phyloP scores from a whole-genome alignment of 1,140 invertebrate genomes.

The Contarinia nasturtii region DNA sequence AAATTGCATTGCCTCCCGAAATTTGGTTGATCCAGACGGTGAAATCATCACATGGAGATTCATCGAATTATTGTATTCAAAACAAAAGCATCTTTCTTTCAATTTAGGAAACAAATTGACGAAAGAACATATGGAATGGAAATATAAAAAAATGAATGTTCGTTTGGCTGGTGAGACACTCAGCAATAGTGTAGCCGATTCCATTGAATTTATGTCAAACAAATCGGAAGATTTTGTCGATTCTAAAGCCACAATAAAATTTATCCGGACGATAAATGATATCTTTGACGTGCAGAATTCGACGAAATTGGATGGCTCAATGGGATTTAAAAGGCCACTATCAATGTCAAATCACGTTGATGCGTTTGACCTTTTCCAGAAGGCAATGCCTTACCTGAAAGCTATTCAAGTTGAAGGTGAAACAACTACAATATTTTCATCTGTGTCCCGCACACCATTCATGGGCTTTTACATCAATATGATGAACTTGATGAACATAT shows the following conservation, averaged over 20 bases:
- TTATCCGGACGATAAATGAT: no score
- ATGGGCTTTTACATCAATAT: background rate
- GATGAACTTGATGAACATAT: background rate
- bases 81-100: background rate
- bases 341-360: background rate
- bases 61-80: background rate
- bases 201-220: background rate
- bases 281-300: background rate
- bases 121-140: background rate
- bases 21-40: background rate
- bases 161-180: no score
- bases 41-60: background rate
- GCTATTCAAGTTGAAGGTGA: background rate
- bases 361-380: background rate
- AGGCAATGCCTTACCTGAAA: background rate
- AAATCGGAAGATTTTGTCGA: background rate
- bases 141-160: background rate
- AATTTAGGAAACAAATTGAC: background rate
- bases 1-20: background rate
- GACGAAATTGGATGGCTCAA: background rate
- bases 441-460: background rate
- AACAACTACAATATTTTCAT: background rate
- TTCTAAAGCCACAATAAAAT: background rate
- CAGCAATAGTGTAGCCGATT: no score
- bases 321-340: background rate